phyloP scores from a whole-genome alignment of 2,888 invertebrate species.

The Acrobasis consociella region DNA sequence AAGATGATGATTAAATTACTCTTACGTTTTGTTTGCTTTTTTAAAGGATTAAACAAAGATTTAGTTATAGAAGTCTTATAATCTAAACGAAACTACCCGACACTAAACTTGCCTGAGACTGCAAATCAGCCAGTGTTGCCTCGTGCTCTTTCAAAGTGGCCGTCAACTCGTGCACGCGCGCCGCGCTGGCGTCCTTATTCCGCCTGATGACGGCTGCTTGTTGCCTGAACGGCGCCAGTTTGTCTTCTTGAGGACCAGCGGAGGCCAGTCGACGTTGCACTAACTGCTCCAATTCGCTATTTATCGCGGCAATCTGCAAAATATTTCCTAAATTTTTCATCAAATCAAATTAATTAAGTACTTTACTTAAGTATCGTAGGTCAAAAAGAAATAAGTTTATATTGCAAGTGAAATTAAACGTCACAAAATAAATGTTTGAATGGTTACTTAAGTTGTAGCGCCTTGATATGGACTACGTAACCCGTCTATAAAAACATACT shows the following conservation, averaged over 20 bases:
- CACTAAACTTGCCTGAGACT: constrained; percentile 60
- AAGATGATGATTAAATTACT: no score
- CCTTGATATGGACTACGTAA: not conserved
- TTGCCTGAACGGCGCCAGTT: constrained; percentile 91
- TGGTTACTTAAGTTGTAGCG: not conserved
- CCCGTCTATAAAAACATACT: no score
- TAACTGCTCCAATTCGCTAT: constrained; percentile 86
- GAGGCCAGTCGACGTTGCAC: constrained; percentile 87
- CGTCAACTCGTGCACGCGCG: constrained; percentile 86
- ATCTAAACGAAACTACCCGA: no score
- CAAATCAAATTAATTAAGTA: no score
- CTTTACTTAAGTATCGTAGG: no score
- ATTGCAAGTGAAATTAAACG: no score
- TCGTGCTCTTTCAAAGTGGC: constrained; percentile 84
- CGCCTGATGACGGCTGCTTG: constrained; percentile 91
- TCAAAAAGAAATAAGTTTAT: no score
- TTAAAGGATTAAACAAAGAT: no score
- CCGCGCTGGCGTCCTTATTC: constrained; percentile 89
- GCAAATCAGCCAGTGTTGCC: constrained; percentile 83
- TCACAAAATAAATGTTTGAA: no score
- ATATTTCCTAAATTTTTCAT: no score
- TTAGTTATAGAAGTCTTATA: no score
- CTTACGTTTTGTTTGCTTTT: no score
- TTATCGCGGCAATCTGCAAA: constrained; percentile 72
- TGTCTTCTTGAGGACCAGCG: constrained; percentile 86